Evolutionary conservation across 2,113 vertebrate genomes (phyloP).

Genomic region (Eonycteris spelaea): DNA sequence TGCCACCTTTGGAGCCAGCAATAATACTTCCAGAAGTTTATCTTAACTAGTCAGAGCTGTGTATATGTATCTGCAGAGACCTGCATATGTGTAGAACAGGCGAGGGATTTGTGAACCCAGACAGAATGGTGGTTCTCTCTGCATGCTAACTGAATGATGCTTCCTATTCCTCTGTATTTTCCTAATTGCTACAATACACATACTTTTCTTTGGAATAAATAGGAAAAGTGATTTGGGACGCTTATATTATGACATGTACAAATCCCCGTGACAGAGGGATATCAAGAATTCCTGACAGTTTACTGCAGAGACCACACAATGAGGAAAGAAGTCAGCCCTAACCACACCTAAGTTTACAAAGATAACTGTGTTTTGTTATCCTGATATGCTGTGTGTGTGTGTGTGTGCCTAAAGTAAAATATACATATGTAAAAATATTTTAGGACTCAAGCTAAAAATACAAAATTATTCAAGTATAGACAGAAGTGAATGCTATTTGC

Average conservation of each 20-base stretch:
- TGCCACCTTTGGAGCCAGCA: not conserved
- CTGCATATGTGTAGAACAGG: not conserved
- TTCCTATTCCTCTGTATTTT: not conserved
- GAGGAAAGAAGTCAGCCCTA: not conserved
- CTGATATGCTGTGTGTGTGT: not conserved
- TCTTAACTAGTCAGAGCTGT: not conserved
- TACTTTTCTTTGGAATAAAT: not conserved
- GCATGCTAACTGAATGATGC: not conserved
- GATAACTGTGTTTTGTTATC: not conserved
- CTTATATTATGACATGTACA: not conserved
- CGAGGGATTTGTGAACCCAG: too few relatives aligned
- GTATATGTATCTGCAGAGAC: accelerated
- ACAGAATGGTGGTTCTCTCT: not conserved
- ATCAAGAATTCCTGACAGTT: not conserved
- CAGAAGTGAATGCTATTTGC: constrained; percentile 23
- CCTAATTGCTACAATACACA: not conserved
- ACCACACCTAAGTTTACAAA: not conserved
- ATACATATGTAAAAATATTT: not conserved
- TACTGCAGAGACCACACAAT: not conserved
- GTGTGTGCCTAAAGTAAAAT: not conserved
- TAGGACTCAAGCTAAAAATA: constrained; percentile 24
- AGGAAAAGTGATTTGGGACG: not conserved
- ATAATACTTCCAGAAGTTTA: not conserved
- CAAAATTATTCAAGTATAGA: not conserved
- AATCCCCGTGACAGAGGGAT: not conserved